Percentiles rank a stretch among this genome's conserved stretches.
phyloP scores from a whole-genome alignment of 2,888 invertebrate genomes.

The Himalopsyche japonica region DNA sequence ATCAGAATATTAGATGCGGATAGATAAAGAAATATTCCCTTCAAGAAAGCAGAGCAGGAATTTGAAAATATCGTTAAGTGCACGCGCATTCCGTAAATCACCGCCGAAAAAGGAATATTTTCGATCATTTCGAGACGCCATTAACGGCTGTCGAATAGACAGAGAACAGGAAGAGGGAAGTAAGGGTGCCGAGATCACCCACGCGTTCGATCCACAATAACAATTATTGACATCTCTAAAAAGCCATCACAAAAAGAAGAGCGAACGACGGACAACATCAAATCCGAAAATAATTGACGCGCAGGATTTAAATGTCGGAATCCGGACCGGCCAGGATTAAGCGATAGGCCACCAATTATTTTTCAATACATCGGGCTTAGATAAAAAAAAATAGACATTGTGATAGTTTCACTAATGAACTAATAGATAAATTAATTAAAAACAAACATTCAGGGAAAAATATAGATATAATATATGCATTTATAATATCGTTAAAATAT shows the following conservation, averaged over 20 bases:
- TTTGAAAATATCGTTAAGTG: not conserved
- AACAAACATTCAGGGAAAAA: too few relatives aligned
- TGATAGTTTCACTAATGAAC: too few relatives aligned
- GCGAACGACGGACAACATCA: conserved; percentile 9
- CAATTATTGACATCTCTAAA: not conserved
- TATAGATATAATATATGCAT: too few relatives aligned
- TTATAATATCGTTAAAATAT: too few relatives aligned
- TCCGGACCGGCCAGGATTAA: too few relatives aligned
- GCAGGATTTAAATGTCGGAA: conserved; percentile 3
- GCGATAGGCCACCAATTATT: not conserved
- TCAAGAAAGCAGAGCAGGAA: not conserved
- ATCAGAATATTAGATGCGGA: too few relatives aligned
- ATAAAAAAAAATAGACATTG: too few relatives aligned
- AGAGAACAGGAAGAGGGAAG: not conserved
- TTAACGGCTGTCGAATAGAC: conserved; percentile 20
- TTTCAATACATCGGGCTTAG: not conserved
- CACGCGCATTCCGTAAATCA: not conserved
- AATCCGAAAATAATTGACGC: conserved; percentile 30
- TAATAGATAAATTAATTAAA: too few relatives aligned
- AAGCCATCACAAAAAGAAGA: not conserved
- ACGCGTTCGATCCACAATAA: not conserved
- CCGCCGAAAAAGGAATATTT: not conserved
- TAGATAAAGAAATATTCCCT: too few relatives aligned
- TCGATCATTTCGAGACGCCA: conserved; percentile 11
- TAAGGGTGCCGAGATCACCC: not conserved